phyloP scores from a whole-genome alignment of 2,113 vertebrate genomes.

The Micronycteris hirsuta region DNA sequence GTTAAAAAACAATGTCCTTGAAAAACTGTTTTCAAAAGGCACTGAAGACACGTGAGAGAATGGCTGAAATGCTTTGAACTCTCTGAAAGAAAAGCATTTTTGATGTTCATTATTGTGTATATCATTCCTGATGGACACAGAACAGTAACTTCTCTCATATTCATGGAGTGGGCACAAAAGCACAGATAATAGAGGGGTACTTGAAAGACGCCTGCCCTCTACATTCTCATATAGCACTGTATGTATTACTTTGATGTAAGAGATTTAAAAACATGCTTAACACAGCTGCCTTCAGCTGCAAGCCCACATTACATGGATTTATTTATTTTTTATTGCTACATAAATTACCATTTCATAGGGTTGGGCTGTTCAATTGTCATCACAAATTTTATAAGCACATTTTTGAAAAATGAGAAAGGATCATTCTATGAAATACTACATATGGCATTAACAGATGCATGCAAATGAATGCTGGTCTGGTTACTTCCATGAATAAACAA shows the following conservation, averaged over 20 bases:
- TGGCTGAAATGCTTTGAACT: not conserved
- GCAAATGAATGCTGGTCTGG: slow-evolving; percentile 28
- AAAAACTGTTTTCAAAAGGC: slow-evolving; percentile 37
- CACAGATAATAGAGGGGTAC: not conserved
- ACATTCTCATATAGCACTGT: not conserved
- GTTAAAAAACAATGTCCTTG: not conserved
- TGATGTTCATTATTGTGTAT: not conserved
- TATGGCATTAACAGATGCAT: slow-evolving; percentile 7
- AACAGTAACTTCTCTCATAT: slow-evolving; percentile 15
- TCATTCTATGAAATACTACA: slow-evolving; percentile 41
- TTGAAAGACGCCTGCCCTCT: not conserved
- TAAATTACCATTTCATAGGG: slow-evolving; percentile 62
- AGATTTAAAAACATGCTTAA: slow-evolving; percentile 31
- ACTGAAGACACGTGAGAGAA: not conserved
- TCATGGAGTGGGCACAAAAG: not conserved
- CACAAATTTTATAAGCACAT: slow-evolving; percentile 59
- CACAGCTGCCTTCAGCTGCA: slow-evolving; percentile 42
- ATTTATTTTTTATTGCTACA: slow-evolving; percentile 69
- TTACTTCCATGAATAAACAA: slow-evolving; percentile 7
- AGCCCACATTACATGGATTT: slow-evolving; percentile 42
- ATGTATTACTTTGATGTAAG: slow-evolving; percentile 57
- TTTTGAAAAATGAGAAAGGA: slow-evolving; percentile 58
- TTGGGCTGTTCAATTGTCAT: slow-evolving; percentile 60
- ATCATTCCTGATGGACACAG: not conserved
- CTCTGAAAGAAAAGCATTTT: not conserved